Evolutionary conservation across 2,888 invertebrate genomes (phyloP), one percentile per base, ranked within the genome.

Genomic region (Chironomus tentans): DNA sequence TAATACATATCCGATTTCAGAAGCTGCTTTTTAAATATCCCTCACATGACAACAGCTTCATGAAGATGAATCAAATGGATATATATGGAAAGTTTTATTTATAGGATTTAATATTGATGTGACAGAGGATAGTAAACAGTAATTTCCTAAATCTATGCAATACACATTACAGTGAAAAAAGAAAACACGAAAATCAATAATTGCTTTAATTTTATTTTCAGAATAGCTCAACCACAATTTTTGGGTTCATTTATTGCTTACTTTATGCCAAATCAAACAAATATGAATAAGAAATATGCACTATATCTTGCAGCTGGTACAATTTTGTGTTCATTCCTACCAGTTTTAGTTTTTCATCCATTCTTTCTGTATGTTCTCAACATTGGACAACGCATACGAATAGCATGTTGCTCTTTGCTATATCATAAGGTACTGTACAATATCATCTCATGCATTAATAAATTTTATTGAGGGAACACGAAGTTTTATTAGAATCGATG

Each of bases 301-400:
- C 90, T 89, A 79, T 80, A 88, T 13, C 90, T 88, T 81, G 90
- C 90, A 0, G 81, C 83, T 0, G 87, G 88, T 0, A 87, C 91
- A 3, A 87, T 89, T 46, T 24, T 77, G 47, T 77, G 77, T 71
- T 77, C 78, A 15, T 72, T 78, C 38, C 74, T 78, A 38, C 78
- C 78, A 48, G 75, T 78, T 6, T 22, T 77, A 18, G 72, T 86
- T 74, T 81, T 85, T 69, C 86, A 93, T 80, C 90, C 90, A 0
- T 88, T 88, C 81, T 84, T 91, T 79, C 86, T 91, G 76, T 87
- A 86, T 78, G 83, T 90, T 0, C 84, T 89, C 47, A 87, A 89
- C 76, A 85, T 89, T 79, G 92, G 92, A 13, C 88, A 92, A 89
- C 87, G 90, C 81, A 84, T 91, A 28, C 83, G 92, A 21, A 87